phyloP scores from a whole-genome alignment of 2,797 vertebrate species.

The Gymnoscopelus braueri region DNA sequence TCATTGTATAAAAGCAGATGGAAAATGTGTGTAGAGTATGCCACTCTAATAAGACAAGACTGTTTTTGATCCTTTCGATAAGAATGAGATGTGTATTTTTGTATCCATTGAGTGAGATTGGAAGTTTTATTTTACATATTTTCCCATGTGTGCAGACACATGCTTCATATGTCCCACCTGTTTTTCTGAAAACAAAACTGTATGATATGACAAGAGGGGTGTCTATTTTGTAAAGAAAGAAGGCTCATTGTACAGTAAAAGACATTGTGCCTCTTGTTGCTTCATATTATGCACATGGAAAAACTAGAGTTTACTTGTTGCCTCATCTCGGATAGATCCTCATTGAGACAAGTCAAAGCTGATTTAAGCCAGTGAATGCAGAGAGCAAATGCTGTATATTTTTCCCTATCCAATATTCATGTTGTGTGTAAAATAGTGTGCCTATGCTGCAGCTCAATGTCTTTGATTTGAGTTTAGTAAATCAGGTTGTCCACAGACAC shows the following conservation, averaged over 20 bases:
- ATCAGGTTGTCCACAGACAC: not conserved
- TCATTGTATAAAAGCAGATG: not conserved
- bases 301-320: constrained; percentile 24
- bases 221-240: constrained; percentile 41
- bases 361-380: constrained; percentile 17
- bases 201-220: constrained; percentile 38
- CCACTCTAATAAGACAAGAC: constrained; percentile 15
- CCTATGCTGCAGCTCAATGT: constrained; percentile 36
- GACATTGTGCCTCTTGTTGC: constrained; percentile 32
- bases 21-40: constrained; percentile 18
- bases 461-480: constrained; percentile 25
- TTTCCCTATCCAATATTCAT: constrained; percentile 26
- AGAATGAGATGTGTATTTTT: constrained; percentile 66
- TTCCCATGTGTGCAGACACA: constrained; percentile 33
- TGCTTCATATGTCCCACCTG: constrained; percentile 46
- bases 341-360: constrained; percentile 43
- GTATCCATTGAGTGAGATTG: constrained; percentile 43
- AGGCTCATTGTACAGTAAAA: constrained; percentile 32
- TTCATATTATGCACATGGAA: constrained; percentile 14
- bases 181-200: constrained; percentile 34
- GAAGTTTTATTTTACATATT: constrained; percentile 21
- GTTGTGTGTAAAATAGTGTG: constrained; percentile 42
- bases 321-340: constrained; percentile 20
- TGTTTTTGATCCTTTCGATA: constrained; percentile 37
- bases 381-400: constrained; percentile 19